Base-by-base conservation (phyloP, 2,888 invertebrate genomes). In the Marasmarcha lunaedactyla region DNA sequence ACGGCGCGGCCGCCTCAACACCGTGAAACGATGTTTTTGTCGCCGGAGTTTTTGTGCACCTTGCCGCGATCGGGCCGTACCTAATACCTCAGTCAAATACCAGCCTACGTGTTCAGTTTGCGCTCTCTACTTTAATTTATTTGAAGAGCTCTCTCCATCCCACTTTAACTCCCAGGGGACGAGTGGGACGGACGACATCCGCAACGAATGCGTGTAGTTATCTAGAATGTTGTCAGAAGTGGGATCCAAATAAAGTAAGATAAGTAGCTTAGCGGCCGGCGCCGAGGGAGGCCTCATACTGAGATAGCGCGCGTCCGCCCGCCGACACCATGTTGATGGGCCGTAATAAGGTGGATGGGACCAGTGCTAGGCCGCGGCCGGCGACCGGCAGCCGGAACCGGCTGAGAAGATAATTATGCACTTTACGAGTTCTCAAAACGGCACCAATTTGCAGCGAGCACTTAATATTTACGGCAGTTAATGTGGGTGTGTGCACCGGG, bases 241-340 rank as follows among this genome's bases (percentile, higher is more conserved):
- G 30, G 46, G 43, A 41, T 46, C 55, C 52, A 51, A 55, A 57
- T 54, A 55, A 52, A 57, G 54, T 50, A 50, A 53, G 51, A 51
- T 52, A n/a, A 11, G n/a, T 9, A 11, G 30, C 3, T 9, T 11
- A n/a, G 25, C 25, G 25, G 25, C 9, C 25, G 25, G 25, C 25
- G 25, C 25, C 25, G 25, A 25, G 30, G 30, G 30, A 30, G 10
- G 3, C 4, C 11, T n/a, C 6, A 30, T 11, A 7, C n/a, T 4
- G 4, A 9, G 25, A 6, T 25, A 25, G 6, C 25, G 25, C n/a
- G n/a, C n/a, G n/a, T n/a, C n/a, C n/a, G n/a, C n/a, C n/a, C n/a
- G n/a, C n/a, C n/a, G n/a, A n/a, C n/a, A n/a, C n/a, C n/a, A n/a
- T n/a, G n/a, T n/a, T n/a, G n/a, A n/a, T n/a, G n/a, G n/a, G n/a